Conservation (phyloP, 2,888 invertebrate genomes). For the Camptogramma bilineatum region DNA sequence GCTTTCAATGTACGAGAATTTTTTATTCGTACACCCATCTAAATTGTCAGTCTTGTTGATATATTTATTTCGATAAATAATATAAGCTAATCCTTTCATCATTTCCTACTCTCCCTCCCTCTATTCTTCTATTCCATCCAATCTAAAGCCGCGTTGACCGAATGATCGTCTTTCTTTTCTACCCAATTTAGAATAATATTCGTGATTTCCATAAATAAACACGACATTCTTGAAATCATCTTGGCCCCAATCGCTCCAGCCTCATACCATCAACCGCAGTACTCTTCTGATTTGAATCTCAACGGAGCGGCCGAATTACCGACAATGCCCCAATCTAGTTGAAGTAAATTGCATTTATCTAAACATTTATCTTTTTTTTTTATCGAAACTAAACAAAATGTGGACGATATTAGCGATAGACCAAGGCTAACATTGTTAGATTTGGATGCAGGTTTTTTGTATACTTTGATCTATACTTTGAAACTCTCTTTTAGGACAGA, state of each 20-base stretch:
- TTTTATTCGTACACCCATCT: no score
- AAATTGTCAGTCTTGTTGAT: no score
- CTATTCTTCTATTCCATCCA: no score
- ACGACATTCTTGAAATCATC: background rate
- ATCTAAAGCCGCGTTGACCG: background rate
- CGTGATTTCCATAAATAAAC: background rate
- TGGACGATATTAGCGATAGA: slow-evolving; percentile 33
- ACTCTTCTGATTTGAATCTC: slow-evolving; percentile 54
- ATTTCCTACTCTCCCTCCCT: no score
- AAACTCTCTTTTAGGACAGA: no score
- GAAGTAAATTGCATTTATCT: slow-evolving; percentile 52
- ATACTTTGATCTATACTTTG: no score
- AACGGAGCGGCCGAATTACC: slow-evolving; percentile 39
- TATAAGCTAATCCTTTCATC: no score
- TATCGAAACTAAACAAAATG: no score
- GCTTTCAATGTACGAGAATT: no score
- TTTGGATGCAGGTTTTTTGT: no score
- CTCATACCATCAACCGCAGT: slow-evolving; percentile 35
- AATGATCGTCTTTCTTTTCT: background rate
- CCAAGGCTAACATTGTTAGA: background rate
- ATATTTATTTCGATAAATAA: no score
- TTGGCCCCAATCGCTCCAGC: slow-evolving; percentile 1
- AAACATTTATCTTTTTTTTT: no score
- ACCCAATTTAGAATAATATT: background rate
- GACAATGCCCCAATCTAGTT: slow-evolving; percentile 44